Evolutionary conservation across 2,113 vertebrate genomes (phyloP).

Genomic region (Chlamydotis undulata): DNA sequence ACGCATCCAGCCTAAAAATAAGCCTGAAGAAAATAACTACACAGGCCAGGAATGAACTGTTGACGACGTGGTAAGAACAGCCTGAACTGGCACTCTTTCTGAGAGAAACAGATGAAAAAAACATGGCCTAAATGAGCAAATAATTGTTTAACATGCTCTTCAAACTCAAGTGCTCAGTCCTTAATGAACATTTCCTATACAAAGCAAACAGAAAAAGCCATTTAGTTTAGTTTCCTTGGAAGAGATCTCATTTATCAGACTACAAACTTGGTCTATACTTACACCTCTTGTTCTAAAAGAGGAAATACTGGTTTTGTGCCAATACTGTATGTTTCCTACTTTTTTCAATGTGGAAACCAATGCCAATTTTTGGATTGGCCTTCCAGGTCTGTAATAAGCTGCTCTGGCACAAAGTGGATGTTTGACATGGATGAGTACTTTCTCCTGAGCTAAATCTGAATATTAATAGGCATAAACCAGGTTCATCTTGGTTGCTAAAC

Average conservation of each 20-base stretch:
- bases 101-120: neutral
- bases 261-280: neutral
- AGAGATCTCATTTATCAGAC: neutral
- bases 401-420: neutral
- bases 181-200: slow-evolving; percentile 5
- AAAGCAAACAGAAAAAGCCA: slow-evolving; percentile 26
- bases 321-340: neutral
- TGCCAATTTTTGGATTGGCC: neutral
- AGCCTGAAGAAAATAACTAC: neutral
- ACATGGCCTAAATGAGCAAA: neutral
- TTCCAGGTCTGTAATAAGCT: neutral
- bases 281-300: slow-evolving; percentile 2
- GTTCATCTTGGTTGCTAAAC: neutral
- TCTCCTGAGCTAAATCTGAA: neutral
- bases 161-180: slow-evolving; percentile 7
- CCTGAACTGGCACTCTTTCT: neutral
- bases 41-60: neutral
- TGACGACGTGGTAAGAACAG: neutral
- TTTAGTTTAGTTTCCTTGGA: neutral
- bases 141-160: neutral
- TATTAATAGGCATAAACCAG: neutral
- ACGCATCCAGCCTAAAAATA: neutral
- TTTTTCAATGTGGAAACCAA: neutral
- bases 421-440: neutral
- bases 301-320: neutral